These are phyloP conservation scores for Ammodytes marinus DNA, from an alignment of 2,113 vertebrate species.

Conservation along the genomic window DNA sequence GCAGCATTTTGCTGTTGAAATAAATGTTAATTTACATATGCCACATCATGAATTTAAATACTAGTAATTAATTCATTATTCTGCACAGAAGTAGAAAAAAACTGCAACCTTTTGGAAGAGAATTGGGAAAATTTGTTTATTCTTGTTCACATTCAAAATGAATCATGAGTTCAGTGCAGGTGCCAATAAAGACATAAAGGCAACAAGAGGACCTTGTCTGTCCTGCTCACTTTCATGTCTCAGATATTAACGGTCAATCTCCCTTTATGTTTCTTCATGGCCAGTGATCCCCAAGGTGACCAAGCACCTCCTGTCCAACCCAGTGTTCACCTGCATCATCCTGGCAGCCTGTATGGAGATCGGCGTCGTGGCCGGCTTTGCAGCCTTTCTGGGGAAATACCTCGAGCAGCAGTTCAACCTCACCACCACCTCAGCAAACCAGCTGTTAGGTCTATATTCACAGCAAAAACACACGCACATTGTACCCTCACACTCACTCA, in stretches of 20 bases:
- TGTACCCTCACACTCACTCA: no score
- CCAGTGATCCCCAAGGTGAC: constrained; percentile 98
- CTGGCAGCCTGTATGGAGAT: constrained; percentile 99
- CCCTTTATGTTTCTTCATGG: background rate
- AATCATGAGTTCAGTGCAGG: background rate
- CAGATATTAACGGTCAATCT: background rate
- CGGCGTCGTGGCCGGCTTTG: constrained; percentile 95
- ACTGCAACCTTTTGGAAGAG: background rate
- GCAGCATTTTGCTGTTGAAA: background rate
- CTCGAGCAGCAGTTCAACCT: constrained; percentile 99
- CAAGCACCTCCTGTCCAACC: constrained; percentile 96
- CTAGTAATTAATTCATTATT: background rate
- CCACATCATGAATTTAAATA: background rate
- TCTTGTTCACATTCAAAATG: background rate
- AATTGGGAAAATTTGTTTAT: no score
- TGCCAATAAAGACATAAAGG: background rate
- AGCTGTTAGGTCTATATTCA: constrained; percentile 91
- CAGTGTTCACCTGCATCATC: constrained; percentile 97
- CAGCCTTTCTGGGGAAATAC: constrained; percentile 97
- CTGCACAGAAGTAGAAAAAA: background rate
- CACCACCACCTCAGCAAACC: constrained; percentile 97
- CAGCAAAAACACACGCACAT: background rate
- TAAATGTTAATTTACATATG: background rate
- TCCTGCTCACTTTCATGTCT: background rate
- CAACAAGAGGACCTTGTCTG: background rate